These are phyloP conservation scores for Mythimna albipuncta DNA, from an alignment of 2,888 invertebrate genomes.

Conservation along the genomic window DNA sequence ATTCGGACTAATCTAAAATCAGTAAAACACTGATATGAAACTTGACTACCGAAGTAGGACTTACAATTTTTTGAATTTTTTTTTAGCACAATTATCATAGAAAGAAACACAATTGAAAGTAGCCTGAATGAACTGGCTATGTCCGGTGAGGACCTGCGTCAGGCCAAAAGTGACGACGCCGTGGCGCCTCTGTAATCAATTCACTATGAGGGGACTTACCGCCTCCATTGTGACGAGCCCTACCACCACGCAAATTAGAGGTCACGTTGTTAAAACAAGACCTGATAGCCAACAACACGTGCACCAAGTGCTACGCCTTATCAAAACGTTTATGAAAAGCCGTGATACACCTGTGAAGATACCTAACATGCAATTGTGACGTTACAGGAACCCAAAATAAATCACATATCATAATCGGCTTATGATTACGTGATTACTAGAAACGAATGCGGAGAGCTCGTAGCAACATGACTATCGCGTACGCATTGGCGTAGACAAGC, in stretches of 20 bases:
- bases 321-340: conserved; percentile 35
- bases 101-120: not conserved
- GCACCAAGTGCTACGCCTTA: conserved; percentile 1
- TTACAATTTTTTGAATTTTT: too few species aligned
- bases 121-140: too few species aligned
- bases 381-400: conserved; percentile 15
- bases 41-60: conserved; percentile 7
- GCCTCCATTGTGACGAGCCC: too few species aligned
- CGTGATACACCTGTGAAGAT: conserved; percentile 19
- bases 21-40: not conserved
- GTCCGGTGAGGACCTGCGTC: too few species aligned
- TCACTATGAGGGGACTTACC: too few species aligned
- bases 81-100: not conserved
- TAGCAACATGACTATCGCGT: conserved; percentile 19
- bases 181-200: too few species aligned
- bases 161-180: too few species aligned
- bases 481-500: conserved; percentile 10
- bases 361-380: conserved; percentile 9
- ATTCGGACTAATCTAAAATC: conserved; percentile 29
- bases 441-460: not conserved
- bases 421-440: not conserved
- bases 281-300: conserved; percentile 26
- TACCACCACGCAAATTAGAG: not conserved
- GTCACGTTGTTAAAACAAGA: conserved; percentile 27
- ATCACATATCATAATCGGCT: not conserved